These are phyloP conservation scores for Ips typographus DNA, from an alignment of 1,140 invertebrate species.

Conservation along the genomic window DNA sequence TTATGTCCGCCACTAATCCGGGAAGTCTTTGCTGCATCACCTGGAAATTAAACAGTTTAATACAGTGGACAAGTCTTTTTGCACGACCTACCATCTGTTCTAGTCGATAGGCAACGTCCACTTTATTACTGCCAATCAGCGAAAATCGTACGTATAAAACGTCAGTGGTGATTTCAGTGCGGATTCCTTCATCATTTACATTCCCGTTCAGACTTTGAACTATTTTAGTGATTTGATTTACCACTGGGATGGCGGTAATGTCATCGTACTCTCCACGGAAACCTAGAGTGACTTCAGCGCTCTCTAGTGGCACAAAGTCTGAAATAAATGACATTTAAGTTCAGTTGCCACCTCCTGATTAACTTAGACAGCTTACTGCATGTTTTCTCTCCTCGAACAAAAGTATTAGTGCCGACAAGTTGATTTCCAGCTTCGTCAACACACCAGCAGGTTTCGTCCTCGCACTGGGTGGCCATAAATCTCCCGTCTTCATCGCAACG, in stretches of 20 bases:
- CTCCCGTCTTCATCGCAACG: slow-evolving; percentile 67
- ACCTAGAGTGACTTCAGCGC: slow-evolving; percentile 62
- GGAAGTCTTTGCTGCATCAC: slow-evolving; percentile 60
- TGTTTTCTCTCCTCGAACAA: slow-evolving; percentile 62
- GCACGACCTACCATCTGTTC: slow-evolving; percentile 60
- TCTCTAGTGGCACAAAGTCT: slow-evolving; percentile 63
- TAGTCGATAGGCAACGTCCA: slow-evolving; percentile 65
- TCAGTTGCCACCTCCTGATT: not conserved
- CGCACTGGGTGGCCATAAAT: slow-evolving; percentile 75
- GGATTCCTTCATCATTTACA: slow-evolving; percentile 57
- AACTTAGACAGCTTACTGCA: slow-evolving; percentile 57
- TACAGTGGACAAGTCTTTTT: not conserved
- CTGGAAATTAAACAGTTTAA: slow-evolving; percentile 42
- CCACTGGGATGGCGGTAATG: slow-evolving; percentile 51
- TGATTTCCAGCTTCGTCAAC: slow-evolving; percentile 84
- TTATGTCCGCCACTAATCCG: slow-evolving; percentile 65
- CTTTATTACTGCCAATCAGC: slow-evolving; percentile 63
- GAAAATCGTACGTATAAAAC: slow-evolving; percentile 61
- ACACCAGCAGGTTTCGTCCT: slow-evolving; percentile 76
- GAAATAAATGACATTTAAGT: slow-evolving; percentile 17
- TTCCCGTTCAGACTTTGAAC: slow-evolving; percentile 59
- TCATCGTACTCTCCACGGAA: slow-evolving; percentile 60
- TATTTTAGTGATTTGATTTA: slow-evolving; percentile 57
- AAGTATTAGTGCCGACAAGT: slow-evolving; percentile 62
- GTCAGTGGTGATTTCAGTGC: slow-evolving; percentile 58